phyloP scores from a whole-genome alignment of 30 jellyfish, hydroid and myxozoan species.

The Mastigias papua region DNA sequence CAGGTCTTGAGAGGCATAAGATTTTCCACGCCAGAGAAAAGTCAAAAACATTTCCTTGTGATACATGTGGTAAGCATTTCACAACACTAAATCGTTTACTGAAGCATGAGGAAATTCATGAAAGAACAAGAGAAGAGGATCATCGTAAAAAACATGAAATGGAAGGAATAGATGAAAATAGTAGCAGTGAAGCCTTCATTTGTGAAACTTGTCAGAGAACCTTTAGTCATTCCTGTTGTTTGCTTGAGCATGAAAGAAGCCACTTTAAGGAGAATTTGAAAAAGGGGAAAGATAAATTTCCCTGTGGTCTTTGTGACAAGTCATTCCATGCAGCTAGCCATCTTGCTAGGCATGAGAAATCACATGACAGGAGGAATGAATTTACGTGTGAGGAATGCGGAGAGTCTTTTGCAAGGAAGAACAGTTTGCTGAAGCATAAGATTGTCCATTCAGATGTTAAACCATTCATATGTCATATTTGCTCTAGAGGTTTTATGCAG shows the following conservation, averaged over 20 bases:
- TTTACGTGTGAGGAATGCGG: slow-evolving; percentile 60
- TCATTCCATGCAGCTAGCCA: slow-evolving; percentile 71
- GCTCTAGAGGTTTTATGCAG: slow-evolving; percentile 75
- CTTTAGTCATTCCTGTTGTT: slow-evolving; percentile 62
- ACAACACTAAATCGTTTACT: slow-evolving; percentile 60
- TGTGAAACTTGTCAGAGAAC: slow-evolving; percentile 71
- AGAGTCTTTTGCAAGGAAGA: slow-evolving; percentile 28
- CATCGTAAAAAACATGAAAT: slow-evolving; percentile 60
- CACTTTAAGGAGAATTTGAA: slow-evolving; percentile 62
- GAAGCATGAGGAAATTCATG: slow-evolving; percentile 66
- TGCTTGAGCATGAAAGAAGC: slow-evolving; percentile 62
- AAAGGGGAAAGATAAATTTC: slow-evolving; percentile 56
- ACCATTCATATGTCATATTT: slow-evolving; percentile 52
- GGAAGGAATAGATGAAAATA: slow-evolving; percentile 40
- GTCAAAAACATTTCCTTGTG: slow-evolving; percentile 46
- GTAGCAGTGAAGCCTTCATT: slow-evolving; percentile 46
- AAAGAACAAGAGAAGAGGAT: slow-evolving; percentile 72
- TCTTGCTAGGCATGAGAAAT: slow-evolving; percentile 63
- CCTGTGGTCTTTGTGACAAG: slow-evolving; percentile 51
- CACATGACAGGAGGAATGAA: slow-evolving; percentile 49
- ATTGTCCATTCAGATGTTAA: slow-evolving; percentile 48
- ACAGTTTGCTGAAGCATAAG: slow-evolving; percentile 38
- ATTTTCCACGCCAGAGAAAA: slow-evolving; percentile 42
- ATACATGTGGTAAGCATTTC: slow-evolving; percentile 60
- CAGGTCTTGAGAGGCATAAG: slow-evolving; percentile 73